Percentiles rank a stretch among this genome's conserved stretches.
Conservation (phyloP, 1,140 invertebrate species). For the Lepidurus arcticus region DNA sequence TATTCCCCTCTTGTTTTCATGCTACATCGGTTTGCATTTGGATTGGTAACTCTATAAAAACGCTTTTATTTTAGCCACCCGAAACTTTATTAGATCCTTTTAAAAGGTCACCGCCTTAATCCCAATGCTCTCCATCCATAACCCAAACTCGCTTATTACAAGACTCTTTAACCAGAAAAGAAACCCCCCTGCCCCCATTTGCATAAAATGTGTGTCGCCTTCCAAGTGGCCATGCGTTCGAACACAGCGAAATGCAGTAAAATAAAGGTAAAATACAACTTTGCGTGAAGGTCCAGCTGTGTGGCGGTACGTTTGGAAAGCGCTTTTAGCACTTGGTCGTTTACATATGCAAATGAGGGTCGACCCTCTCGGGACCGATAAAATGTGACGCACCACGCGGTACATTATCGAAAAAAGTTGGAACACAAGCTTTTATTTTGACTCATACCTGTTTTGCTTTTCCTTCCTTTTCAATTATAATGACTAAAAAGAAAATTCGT, state of each 20-base stretch:
- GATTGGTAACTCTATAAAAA: constrained; percentile 13
- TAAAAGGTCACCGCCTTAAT: constrained; percentile 14
- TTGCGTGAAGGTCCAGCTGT: constrained; percentile 14
- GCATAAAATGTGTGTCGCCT: constrained; percentile 18
- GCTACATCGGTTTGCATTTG: not conserved
- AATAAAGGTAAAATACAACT: constrained; percentile 22
- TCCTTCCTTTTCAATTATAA: not conserved
- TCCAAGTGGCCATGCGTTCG: not conserved
- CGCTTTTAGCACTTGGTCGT: constrained; percentile 21
- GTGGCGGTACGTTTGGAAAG: constrained; percentile 20
- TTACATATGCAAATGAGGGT: constrained; percentile 18
- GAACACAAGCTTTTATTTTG: not conserved
- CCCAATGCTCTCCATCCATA: not conserved
- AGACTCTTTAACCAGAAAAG: not conserved
- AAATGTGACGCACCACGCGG: not conserved
- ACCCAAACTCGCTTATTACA: not conserved
- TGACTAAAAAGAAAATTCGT: not conserved
- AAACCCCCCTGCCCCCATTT: not conserved
- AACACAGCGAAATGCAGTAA: not conserved
- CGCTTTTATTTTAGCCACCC: not conserved
- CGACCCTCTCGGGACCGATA: not conserved
- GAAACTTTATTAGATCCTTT: not conserved
- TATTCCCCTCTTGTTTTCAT: not conserved
- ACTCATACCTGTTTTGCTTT: not conserved
- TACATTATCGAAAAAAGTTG: not conserved